Conservation (phyloP, 2,113 vertebrate genomes). For the Asarcornis scutulata region DNA sequence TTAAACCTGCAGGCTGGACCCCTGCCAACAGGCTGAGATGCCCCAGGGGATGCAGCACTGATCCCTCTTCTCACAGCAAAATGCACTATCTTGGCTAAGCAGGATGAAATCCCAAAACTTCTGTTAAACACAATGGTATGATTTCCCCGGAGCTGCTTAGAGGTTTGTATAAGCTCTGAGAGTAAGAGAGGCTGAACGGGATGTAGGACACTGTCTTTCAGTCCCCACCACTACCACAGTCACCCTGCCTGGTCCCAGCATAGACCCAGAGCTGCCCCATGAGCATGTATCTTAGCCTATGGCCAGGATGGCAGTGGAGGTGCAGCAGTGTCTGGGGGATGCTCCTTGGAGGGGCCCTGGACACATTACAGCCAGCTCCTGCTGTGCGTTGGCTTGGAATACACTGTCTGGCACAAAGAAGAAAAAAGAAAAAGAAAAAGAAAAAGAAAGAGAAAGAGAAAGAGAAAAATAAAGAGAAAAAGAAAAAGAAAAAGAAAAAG, state of each 20-base stretch:
- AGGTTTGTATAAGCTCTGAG: not conserved
- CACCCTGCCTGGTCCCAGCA: not conserved
- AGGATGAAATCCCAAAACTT: not conserved
- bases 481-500: too few species aligned
- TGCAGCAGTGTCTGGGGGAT: not conserved
- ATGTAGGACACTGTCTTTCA: not conserved
- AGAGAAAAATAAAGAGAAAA: too few species aligned
- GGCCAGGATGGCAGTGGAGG: not conserved
- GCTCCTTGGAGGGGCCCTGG: not conserved
- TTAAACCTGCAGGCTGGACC: not conserved
- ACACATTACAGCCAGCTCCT: not conserved
- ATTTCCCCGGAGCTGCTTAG: not conserved
- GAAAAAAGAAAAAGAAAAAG: not conserved
- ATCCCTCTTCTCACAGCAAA: not conserved
- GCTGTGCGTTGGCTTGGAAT: not conserved
- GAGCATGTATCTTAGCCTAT: fast-evolving
- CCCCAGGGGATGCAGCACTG: not conserved
- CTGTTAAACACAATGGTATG: not conserved
- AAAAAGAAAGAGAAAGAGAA: too few species aligned
- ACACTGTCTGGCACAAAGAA: not conserved
- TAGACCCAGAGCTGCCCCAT: not conserved
- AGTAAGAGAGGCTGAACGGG: not conserved
- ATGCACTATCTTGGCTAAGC: not conserved
- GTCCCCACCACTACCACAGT: not conserved
- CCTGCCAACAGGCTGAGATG: not conserved